phyloP scores from a whole-genome alignment of 2,888 invertebrate genomes.

The Cataglyphis altisquamis region DNA sequence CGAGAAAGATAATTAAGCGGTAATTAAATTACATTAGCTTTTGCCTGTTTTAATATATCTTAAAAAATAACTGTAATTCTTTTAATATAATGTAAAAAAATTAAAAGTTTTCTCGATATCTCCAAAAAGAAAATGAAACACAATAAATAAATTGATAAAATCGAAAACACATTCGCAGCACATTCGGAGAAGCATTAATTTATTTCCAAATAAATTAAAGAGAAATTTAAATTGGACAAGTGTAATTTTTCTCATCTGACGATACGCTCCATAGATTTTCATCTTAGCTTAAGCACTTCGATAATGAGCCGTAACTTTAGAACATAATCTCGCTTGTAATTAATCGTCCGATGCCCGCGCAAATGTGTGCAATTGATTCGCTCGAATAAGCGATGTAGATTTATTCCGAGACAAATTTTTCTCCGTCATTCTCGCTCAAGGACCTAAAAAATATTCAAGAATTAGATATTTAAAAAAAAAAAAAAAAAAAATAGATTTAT shows the following conservation, averaged over 20 bases:
- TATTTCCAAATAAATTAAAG: not conserved
- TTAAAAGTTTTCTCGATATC: not conserved
- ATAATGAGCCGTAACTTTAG: slow-evolving; percentile 29
- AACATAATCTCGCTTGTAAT: slow-evolving; percentile 29
- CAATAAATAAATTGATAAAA: slow-evolving; percentile 5
- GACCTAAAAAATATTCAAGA: not conserved
- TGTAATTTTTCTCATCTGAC: slow-evolving; percentile 35
- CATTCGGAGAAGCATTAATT: not conserved
- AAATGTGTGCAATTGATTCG: slow-evolving; percentile 59
- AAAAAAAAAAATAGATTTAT: not conserved
- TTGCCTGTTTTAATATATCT: not conserved
- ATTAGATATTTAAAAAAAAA: not conserved
- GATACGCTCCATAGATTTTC: slow-evolving; percentile 28
- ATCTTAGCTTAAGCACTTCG: slow-evolving; percentile 38
- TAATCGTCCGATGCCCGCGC: slow-evolving; percentile 42
- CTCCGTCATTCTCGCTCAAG: slow-evolving; percentile 3
- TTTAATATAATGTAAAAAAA: not conserved
- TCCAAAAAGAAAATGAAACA: slow-evolving; percentile 8
- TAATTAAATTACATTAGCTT: slow-evolving; percentile 4
- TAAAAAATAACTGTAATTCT: not conserved
- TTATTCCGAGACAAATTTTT: slow-evolving; percentile 9
- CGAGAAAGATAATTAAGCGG: slow-evolving; percentile 15
- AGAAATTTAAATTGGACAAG: not conserved
- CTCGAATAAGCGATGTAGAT: slow-evolving; percentile 34
- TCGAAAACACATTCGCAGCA: no score